Percentiles rank a stretch among this genome's conserved stretches.
Conservation (phyloP, 2,888 invertebrate species). For the Pardosa pseudoannulata region DNA sequence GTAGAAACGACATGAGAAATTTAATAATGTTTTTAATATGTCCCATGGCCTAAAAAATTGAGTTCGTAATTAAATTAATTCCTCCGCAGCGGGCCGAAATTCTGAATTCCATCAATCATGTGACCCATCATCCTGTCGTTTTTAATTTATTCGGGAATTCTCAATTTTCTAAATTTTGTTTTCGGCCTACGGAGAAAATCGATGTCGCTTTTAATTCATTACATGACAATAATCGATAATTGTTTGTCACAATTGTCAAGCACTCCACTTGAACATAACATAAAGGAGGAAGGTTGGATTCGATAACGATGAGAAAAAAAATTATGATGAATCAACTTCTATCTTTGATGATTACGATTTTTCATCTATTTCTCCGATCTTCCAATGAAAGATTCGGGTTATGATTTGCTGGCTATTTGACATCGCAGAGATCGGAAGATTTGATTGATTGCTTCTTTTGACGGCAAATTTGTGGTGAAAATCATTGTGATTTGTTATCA, state of each 20-base stretch:
- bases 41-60: background rate
- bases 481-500: background rate
- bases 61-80: background rate
- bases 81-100: background rate
- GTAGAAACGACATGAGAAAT: background rate
- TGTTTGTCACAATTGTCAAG: too few relatives aligned
- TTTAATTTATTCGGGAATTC: constrained; percentile 11
- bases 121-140: background rate
- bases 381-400: background rate
- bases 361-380: constrained; percentile 4
- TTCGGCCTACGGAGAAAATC: background rate
- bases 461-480: background rate
- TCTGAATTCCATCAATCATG: constrained; percentile 2
- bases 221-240: too few relatives aligned
- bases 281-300: too few relatives aligned
- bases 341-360: background rate
- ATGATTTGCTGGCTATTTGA: background rate
- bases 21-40: constrained; percentile 17
- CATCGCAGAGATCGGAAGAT: background rate
- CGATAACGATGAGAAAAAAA: background rate
- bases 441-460: background rate
- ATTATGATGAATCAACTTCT: background rate
- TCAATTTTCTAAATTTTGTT: constrained; percentile 5
- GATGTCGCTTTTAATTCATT: background rate
- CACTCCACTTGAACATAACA: too few relatives aligned